These are phyloP conservation scores for Drosophila anceps DNA, from an alignment of 2,888 invertebrate species.

Conservation along the genomic window DNA sequence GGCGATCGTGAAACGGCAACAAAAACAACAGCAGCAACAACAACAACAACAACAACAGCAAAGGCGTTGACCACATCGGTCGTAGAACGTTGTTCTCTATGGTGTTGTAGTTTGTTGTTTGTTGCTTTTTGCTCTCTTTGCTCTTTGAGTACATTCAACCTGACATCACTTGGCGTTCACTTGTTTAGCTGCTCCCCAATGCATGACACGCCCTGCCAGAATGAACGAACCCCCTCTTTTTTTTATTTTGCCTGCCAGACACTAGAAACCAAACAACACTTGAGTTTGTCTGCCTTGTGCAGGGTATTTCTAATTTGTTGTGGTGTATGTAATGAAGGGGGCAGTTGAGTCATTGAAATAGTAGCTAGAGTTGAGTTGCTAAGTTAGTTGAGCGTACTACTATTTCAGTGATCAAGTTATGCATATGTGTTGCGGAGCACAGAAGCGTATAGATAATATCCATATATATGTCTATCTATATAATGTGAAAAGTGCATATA, in stretches of 20 bases:
- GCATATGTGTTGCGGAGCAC: not conserved
- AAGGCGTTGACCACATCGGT: constrained; percentile 32
- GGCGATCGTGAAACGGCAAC: constrained; percentile 52
- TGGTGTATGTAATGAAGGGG: not conserved
- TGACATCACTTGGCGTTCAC: constrained; percentile 52
- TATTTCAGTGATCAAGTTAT: too few relatives aligned
- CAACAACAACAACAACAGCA: constrained; percentile 13
- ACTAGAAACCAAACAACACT: constrained; percentile 9
- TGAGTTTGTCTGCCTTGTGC: not conserved
- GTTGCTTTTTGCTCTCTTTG: constrained; percentile 19
- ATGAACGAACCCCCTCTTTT: not conserved
- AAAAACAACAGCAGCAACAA: constrained; percentile 19
- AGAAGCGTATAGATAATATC: not conserved
- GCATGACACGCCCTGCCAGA: constrained; percentile 57
- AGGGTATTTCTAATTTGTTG: not conserved
- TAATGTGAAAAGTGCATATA: not conserved
- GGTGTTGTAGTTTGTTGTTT: constrained; percentile 53
- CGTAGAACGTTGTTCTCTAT: constrained; percentile 59
- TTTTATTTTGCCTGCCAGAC: not conserved
- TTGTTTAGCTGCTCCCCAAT: constrained; percentile 44
- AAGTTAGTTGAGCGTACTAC: too few relatives aligned
- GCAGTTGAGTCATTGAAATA: not conserved
- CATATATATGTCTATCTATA: not conserved
- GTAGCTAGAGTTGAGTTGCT: not conserved
- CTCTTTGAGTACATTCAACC: constrained; percentile 70